Conservation (phyloP, 2,113 vertebrate species). For the Cynopterus brachyotis region DNA sequence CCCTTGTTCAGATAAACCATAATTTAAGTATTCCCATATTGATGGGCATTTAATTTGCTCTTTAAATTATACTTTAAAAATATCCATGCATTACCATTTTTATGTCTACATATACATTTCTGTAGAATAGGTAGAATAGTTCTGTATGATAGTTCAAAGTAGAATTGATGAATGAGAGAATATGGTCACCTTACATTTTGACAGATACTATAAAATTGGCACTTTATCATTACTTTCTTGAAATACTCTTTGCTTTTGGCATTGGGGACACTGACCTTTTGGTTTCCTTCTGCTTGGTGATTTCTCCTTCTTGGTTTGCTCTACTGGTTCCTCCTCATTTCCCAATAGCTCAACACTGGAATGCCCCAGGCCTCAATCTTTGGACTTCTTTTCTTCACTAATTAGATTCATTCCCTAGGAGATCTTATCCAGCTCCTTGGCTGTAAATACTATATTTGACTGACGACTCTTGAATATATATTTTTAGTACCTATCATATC, state of each 20-base stretch:
- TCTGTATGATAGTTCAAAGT: not conserved
- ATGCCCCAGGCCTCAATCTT: not conserved
- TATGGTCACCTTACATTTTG: slow-evolving; percentile 7
- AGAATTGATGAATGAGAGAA: not conserved
- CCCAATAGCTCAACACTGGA: not conserved
- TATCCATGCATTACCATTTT: not conserved
- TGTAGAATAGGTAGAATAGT: slow-evolving; percentile 11
- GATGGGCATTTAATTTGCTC: slow-evolving; percentile 22
- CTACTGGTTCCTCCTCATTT: not conserved
- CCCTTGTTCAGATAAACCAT: not conserved
- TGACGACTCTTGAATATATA: not conserved
- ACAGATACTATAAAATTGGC: not conserved
- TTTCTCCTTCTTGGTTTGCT: not conserved
- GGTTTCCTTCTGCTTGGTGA: not conserved
- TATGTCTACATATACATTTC: not conserved
- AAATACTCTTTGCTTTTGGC: not conserved
- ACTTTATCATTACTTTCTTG: not conserved
- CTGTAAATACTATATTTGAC: not conserved
- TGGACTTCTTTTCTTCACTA: not conserved
- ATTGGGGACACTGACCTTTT: not conserved
- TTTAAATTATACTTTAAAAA: slow-evolving; percentile 8
- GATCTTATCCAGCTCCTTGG: not conserved
- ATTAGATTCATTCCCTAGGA: not conserved
- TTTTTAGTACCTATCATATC: not conserved
- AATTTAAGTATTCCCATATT: not conserved